Evolutionary conservation across 2,888 invertebrate genomes (phyloP).

Genomic region (Drosophila crucigera): DNA sequence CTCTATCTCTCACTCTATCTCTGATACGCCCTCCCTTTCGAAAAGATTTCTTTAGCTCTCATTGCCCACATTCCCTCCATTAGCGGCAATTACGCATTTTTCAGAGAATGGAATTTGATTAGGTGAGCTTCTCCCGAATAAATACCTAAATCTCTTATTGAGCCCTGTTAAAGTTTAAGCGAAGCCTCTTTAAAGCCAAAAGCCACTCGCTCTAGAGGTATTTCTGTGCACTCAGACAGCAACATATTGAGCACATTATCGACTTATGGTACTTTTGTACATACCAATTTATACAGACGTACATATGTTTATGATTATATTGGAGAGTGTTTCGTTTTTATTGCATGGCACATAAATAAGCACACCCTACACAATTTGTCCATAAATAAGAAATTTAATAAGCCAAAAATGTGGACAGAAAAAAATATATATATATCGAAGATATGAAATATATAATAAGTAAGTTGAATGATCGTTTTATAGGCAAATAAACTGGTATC

Average conservation of each 20-base stretch:
- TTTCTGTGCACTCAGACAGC: constrained; percentile 12
- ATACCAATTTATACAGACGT: constrained; percentile 23
- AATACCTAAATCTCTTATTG: constrained; percentile 59
- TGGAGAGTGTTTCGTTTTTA: constrained; percentile 24
- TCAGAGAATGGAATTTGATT: constrained; percentile 67
- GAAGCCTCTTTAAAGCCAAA: constrained; percentile 12
- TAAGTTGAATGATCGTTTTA: constrained; percentile 3
- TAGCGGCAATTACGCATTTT: constrained; percentile 71
- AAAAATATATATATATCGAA: constrained; percentile 9
- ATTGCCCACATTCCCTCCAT: constrained; percentile 42
- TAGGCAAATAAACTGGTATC: not conserved
- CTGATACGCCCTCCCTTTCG: not conserved
- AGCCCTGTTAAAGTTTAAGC: constrained; percentile 12
- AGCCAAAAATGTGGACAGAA: constrained; percentile 52
- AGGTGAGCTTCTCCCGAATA: constrained; percentile 32
- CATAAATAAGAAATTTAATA: constrained; percentile 77
- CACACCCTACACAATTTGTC: constrained; percentile 51
- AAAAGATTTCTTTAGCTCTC: constrained; percentile 9
- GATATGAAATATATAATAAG: constrained; percentile 2
- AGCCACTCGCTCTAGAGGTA: constrained; percentile 2
- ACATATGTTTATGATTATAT: constrained; percentile 24
- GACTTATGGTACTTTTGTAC: constrained; percentile 41
- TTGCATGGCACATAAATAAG: constrained; percentile 31
- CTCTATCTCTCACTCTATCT: not conserved
- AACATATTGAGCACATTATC: constrained; percentile 40